Evolutionary conservation across 2,888 invertebrate genomes (phyloP), one percentile per base, ranked within the genome.

Genomic region (Rhorus exstirpatorius): DNA sequence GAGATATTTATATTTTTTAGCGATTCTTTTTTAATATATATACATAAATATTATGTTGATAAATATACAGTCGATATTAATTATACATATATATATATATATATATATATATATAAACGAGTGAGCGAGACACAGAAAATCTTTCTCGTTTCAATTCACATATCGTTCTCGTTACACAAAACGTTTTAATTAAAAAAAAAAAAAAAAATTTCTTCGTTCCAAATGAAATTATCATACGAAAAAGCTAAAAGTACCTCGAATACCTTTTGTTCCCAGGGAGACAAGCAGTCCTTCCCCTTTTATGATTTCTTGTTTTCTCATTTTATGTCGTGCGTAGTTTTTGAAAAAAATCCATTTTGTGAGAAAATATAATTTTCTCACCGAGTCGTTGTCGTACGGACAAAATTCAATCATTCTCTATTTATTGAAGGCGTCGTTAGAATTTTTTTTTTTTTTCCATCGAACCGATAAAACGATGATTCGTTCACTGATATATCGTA

Each of bases 1-100:
- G 84, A 87, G 86, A 87, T 86, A 88, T 89, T 87, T 88, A 89
- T 88, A 88, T 89, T 88, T 88, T 86, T 87, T 88, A 89, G 86
- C 74, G 79, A 85, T 87, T 88, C 85, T n/a, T 87, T 87, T 88
- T 85, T 87, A 84, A 85, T 84, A 83, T 84, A 84, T 79, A 85
- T 86, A 85, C 81, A 83, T 82, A 86, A n/a, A n/a, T n/a, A n/a
- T n/a, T 82, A 85, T 38, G 79, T 58, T 51, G 46, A 71, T 79
- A 71, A 80, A 84, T 74, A 83, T 67, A 82, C 35, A 83, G 38
- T 55, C 55, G 44, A 21, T 60, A 76, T 44, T 35, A 1, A 70
- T n/a, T 44, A 31, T 67, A 53, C 44, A 61, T 38, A 61, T 70
- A 26, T 12, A 41, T 61, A 65, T 1, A 6, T 17, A 31, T 2